phyloP scores from a whole-genome alignment of 2,797 vertebrate species.

The Siniperca obscura region DNA sequence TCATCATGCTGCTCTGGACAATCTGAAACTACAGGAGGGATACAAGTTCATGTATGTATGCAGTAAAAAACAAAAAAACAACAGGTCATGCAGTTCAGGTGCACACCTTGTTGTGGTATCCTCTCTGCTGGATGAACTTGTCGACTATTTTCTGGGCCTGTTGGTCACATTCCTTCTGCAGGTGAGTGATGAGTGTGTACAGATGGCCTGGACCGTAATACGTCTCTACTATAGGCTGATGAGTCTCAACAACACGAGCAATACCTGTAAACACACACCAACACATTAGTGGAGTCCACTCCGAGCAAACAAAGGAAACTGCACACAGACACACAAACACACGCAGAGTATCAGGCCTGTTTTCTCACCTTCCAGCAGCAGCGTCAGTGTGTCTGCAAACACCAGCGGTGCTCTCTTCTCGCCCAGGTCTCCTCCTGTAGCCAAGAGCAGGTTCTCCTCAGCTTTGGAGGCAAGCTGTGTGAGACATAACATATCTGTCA shows the following conservation, averaged over 20 bases:
- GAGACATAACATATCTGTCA: neutral
- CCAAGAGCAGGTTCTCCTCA: slow-evolving; percentile 93
- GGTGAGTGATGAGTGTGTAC: slow-evolving; percentile 93
- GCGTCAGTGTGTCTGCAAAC: slow-evolving; percentile 95
- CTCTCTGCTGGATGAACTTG: slow-evolving; percentile 94
- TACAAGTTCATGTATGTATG: neutral
- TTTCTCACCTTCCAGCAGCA: slow-evolving; percentile 93
- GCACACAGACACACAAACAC: neutral
- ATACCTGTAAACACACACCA: slow-evolving; percentile 86
- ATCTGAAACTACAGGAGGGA: slow-evolving; percentile 91
- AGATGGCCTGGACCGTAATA: slow-evolving; percentile 96
- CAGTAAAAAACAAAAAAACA: neutral
- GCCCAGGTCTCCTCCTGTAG: slow-evolving; percentile 90
- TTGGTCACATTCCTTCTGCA: slow-evolving; percentile 94
- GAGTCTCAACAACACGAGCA: slow-evolving; percentile 95
- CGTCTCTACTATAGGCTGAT: slow-evolving; percentile 97
- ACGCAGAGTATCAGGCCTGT: neutral
- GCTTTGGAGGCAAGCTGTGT: slow-evolving; percentile 93
- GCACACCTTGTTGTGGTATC: slow-evolving; percentile 93
- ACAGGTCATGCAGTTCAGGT: neutral
- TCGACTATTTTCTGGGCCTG: slow-evolving; percentile 97
- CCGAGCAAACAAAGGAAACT: neutral
- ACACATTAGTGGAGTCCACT: neutral
- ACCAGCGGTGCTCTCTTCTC: slow-evolving; percentile 93
- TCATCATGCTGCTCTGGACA: slow-evolving; percentile 95